Conservation (phyloP, 2,113 vertebrate genomes). For the Peromyscus leucopus region DNA sequence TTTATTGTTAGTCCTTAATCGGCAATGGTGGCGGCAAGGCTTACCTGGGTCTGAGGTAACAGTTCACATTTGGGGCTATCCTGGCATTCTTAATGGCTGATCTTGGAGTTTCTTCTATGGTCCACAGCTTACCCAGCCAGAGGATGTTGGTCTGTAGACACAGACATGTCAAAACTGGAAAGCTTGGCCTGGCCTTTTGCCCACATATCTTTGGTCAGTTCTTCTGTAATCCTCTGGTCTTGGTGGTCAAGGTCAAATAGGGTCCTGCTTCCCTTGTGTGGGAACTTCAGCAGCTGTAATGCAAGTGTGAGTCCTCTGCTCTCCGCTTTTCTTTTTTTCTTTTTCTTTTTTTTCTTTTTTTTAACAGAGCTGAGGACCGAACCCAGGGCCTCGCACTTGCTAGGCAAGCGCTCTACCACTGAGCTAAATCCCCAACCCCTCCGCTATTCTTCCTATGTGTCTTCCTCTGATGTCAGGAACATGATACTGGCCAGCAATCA, state of each 20-base stretch:
- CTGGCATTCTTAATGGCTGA: neutral
- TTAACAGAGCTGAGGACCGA: too few species aligned
- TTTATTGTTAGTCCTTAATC: neutral
- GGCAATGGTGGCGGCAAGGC: accelerated
- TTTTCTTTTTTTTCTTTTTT: too few species aligned
- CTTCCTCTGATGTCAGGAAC: neutral
- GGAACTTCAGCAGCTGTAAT: neutral
- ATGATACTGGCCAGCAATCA: neutral
- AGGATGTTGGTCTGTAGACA: neutral
- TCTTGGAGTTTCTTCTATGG: neutral
- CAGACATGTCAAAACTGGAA: neutral
- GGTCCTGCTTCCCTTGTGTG: neutral
- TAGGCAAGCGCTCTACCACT: too few species aligned
- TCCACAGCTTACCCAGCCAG: neutral
- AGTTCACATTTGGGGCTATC: accelerated
- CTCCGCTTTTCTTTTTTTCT: neutral
- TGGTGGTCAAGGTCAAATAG: constrained; percentile 39
- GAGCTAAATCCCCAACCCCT: neutral
- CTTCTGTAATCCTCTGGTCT: neutral
- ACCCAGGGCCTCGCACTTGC: too few species aligned
- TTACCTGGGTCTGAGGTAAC: constrained; percentile 6
- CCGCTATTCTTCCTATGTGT: neutral
- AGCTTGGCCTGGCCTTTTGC: neutral
- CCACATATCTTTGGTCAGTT: constrained; percentile 20
- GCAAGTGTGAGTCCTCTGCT: accelerated